Evolutionary conservation across 2,113 vertebrate genomes (phyloP).

Genomic region (Amia ocellicauda): DNA sequence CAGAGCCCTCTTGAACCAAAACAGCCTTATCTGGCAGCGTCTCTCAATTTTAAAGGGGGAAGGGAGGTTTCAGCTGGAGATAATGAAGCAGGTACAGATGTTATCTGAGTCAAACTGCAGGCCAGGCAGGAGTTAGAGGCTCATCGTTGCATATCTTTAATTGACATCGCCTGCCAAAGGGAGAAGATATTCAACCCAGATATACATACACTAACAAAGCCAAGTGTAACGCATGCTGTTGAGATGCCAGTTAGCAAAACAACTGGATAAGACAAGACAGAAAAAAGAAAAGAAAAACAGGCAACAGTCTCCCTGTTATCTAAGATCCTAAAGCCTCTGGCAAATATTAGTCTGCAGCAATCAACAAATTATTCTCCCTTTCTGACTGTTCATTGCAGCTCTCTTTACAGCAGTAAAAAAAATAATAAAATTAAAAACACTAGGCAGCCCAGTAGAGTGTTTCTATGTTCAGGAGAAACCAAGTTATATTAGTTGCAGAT

Average conservation of each 20-base stretch:
- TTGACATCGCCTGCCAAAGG: background rate
- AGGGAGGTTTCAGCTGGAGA: background rate
- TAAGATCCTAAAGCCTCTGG: too few species aligned
- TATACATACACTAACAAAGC: background rate
- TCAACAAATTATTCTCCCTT: too few species aligned
- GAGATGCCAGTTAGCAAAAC: background rate
- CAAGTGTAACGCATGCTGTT: background rate
- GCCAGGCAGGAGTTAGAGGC: background rate
- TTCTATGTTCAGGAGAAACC: too few species aligned
- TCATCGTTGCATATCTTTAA: background rate
- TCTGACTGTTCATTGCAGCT: too few species aligned
- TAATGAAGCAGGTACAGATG: background rate
- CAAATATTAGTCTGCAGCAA: too few species aligned
- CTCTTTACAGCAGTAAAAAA: too few species aligned
- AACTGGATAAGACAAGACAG: too few species aligned
- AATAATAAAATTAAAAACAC: too few species aligned
- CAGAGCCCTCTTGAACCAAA: background rate
- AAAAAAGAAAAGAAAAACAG: too few species aligned
- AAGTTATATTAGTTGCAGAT: too few species aligned
- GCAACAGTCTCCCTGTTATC: too few species aligned
- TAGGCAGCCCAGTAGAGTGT: too few species aligned
- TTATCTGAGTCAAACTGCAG: background rate
- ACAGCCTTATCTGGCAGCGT: background rate
- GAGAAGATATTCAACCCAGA: background rate
- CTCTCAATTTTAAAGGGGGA: background rate